phyloP scores from a whole-genome alignment of 64 coral and sea anemone genomes.

The Stylophora pistillata region DNA sequence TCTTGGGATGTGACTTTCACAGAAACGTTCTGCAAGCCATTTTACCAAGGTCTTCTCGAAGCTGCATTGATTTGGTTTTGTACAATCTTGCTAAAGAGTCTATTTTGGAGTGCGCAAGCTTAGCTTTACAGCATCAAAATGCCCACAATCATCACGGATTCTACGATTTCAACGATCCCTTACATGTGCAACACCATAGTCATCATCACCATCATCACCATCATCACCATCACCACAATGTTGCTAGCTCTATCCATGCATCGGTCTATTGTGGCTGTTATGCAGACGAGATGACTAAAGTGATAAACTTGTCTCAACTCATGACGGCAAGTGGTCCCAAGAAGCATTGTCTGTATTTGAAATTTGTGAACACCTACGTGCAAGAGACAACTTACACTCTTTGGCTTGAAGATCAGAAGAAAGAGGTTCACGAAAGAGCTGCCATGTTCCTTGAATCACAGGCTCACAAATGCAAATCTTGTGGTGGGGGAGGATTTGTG shows the following conservation, averaged over 20 bases:
- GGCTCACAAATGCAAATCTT: slow-evolving; percentile 89
- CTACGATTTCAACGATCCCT: slow-evolving; percentile 90
- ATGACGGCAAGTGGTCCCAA: slow-evolving; percentile 89
- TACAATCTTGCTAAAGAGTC: slow-evolving; percentile 91
- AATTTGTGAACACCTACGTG: slow-evolving; percentile 88
- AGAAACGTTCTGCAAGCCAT: slow-evolving; percentile 81
- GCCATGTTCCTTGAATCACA: slow-evolving; percentile 96
- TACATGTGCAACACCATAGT: slow-evolving; percentile 70
- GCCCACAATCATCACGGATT: slow-evolving; percentile 99
- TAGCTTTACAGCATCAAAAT: slow-evolving; percentile 81
- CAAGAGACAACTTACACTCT: slow-evolving; percentile 89
- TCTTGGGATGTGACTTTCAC: slow-evolving; percentile 77
- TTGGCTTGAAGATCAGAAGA: slow-evolving; percentile 90
- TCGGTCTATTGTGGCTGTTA: slow-evolving; percentile 92
- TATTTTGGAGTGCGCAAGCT: slow-evolving; percentile 86
- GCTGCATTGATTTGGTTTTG: slow-evolving; percentile 67
- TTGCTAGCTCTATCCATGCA: slow-evolving; percentile 81
- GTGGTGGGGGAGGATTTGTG: slow-evolving; percentile 92
- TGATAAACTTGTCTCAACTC: slow-evolving; percentile 60
- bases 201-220: slow-evolving; percentile 99
- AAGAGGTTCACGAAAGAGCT: slow-evolving; percentile 76
- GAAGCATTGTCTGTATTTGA: slow-evolving; percentile 88
- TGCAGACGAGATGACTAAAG: slow-evolving; percentile 81
- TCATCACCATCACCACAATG: slow-evolving; percentile 97
- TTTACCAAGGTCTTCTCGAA: slow-evolving; percentile 64